These are phyloP conservation scores for Phacellophora camtschatica DNA, from an alignment of 30 jellyfish, hydroid and myxozoan species.

Conservation along the genomic window DNA sequence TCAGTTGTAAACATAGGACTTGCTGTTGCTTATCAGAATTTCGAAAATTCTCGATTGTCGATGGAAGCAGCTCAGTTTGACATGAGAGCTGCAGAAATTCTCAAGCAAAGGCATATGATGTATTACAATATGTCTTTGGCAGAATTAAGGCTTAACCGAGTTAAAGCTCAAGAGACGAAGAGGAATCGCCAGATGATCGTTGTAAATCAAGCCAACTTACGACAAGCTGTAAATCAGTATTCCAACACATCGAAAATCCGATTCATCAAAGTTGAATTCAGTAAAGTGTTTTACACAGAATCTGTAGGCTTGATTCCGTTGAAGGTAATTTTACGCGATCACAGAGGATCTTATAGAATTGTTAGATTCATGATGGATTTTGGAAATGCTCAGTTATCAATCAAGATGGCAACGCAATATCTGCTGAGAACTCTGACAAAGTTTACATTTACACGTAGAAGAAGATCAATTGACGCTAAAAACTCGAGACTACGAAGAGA, in stretches of 20 bases:
- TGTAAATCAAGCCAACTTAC: neutral
- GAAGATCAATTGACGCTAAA: constrained; percentile 4
- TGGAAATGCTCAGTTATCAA: constrained; percentile 1
- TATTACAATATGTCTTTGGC: constrained; percentile 57
- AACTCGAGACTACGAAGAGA: neutral
- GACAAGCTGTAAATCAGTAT: constrained; percentile 9
- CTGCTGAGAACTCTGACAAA: constrained; percentile 36
- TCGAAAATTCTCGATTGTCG: constrained; percentile 20
- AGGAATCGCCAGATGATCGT: neutral
- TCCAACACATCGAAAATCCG: constrained; percentile 56
- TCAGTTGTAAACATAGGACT: constrained; percentile 4
- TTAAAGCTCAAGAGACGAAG: neutral
- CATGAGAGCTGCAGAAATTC: constrained; percentile 49
- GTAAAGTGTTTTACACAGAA: constrained; percentile 22
- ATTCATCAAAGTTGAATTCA: constrained; percentile 64
- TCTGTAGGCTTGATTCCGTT: constrained; percentile 50
- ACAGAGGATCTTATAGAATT: neutral
- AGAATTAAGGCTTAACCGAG: neutral
- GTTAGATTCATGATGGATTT: constrained; percentile 48
- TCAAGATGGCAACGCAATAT: constrained; percentile 17
- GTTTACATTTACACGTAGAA: constrained; percentile 23
- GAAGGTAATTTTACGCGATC: constrained; percentile 26
- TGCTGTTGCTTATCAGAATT: constrained; percentile 44
- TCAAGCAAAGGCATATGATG: constrained; percentile 37
- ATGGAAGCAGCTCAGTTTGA: constrained; percentile 61